Evolutionary conservation across 2,888 invertebrate species (phyloP).

Genomic region (Margaritifera margaritifera): DNA sequence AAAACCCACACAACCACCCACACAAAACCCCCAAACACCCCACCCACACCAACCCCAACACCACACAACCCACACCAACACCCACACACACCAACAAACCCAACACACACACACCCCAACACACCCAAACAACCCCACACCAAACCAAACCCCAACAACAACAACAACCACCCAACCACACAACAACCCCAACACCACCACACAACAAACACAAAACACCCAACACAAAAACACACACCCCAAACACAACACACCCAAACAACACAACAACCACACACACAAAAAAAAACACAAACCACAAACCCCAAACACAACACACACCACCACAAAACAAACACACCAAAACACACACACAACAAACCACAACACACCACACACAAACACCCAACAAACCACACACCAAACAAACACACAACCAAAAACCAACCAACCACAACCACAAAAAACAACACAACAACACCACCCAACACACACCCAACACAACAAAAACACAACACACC

Average conservation of each 20-base stretch:
- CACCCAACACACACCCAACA: background rate
- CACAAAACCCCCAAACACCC: no score
- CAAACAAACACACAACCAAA: no score
- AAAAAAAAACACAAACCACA: background rate
- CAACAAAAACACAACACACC: background rate
- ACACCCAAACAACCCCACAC: background rate
- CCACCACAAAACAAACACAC: background rate
- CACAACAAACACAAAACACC: background rate
- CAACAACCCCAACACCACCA: background rate
- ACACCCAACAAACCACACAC: background rate
- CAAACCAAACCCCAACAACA: background rate
- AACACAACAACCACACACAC: background rate
- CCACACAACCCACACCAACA: background rate
- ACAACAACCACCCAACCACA: background rate
- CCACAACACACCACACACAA: background rate
- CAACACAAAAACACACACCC: background rate
- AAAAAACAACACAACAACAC: no score
- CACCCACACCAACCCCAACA: no score
- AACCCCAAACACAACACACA: background rate
- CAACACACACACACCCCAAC: background rate
- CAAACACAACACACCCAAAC: background rate
- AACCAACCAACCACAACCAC: no score
- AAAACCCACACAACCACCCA: no score
- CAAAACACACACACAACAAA: background rate
- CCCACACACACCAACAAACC: background rate